Evolutionary conservation across 2,888 invertebrate genomes (phyloP), one percentile per base, ranked within the genome.

Genomic region (Adelphocoris suturalis): DNA sequence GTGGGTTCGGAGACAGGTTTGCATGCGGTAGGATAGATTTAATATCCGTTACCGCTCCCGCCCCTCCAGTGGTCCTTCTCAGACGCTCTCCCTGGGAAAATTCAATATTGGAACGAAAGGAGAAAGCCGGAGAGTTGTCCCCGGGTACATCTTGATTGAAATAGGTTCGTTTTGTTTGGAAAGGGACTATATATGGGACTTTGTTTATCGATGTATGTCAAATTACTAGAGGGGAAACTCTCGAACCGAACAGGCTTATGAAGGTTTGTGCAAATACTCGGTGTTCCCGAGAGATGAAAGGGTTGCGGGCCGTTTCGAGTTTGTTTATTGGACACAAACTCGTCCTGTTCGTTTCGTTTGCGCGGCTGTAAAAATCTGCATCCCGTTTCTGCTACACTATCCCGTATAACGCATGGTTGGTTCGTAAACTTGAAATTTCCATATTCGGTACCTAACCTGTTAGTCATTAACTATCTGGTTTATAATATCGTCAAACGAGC

Each of bases 161-260:
- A 85, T 85, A 61, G 57, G 85, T 52, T 23, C 27, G 47, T 82
- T 85, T 85, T 85, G 85, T 85, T 85, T 85, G 85, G 46, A 46
- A 46, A 85, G 85, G 61, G 85, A 23, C 68, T 68, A 23, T 37
- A 84, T 84, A 85, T 85, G 85, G 85, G 85, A 85, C 85, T 85
- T 85, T 85, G 85, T 85, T 57, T 85, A 85, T 85, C 85, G 85
- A 85, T 85, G 85, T 85, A 85, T 85, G 85, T 61, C 85, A 85
- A 85, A 85, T 85, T 85, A 85, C 85, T 85, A 23, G 27, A 13
- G 78, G 85, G 81, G 46, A 61, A 85, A 85, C 85, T 57, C 61
- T 46, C 85, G 27, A 37, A 28, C 85, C 37, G 48, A 46, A 28
- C 61, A 12, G 61, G 85, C 85, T 85, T 85, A 85, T 85, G 85